Base-by-base conservation (phyloP, 2,888 invertebrate species). In the Encarsia formosa region DNA sequence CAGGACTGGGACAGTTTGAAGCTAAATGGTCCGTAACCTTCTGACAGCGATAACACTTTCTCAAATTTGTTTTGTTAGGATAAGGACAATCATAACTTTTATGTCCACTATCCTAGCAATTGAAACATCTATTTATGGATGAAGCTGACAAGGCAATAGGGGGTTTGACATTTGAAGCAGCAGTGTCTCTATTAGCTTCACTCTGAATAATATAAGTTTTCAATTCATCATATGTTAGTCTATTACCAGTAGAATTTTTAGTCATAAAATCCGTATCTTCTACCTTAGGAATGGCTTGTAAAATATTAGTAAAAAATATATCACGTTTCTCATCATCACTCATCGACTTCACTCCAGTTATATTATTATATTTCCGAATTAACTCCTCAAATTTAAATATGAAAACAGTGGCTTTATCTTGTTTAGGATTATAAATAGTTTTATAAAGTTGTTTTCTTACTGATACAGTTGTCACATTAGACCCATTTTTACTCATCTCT, bases 241-340 rank as follows among this genome's bases (percentile, higher is more conserved):
- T 34, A 2, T 15, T 15, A n/a, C 18, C 18, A 3, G 15, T 34
- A 34, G 34, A 15, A 15, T 15, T 6, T 2, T 15, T 4, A 15
- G 6, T 5, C 9, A 34, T n/a, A 34, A 16, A 34, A 15, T 34
- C 6, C 18, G 15, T 15, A 4, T 15, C 15, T 15, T 15, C 8
- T 15, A 58, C 53, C 31, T 48, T 37, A 5, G n/a, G n/a, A n/a
- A n/a, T n/a, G n/a, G n/a, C n/a, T n/a, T n/a, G n/a, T n/a, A n/a
- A n/a, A n/a, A n/a, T n/a, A n/a, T n/a, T n/a, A n/a, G n/a, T n/a
- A 20, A 38, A 55, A 22, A 52, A 48, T 0, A 38, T 34, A 24
- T 53, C 49, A 13, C 52, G 24, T 38, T 47, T 56, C 23, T 58
- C 58, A 1, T 52, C 43, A 6, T 58, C 50, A 5, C 19, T 2